A percentile compares a stretch with the other conserved stretches of the same genome.
phyloP scores from a whole-genome alignment of 1,140 invertebrate species.

The Bombyx mori region ASM3026992v2 NC_085116.1:2725501-2726000 shows the following conservation, averaged over 20 bases:
- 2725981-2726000: no score
- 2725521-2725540: no score
- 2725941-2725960: no score
- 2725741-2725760: conserved; percentile 52
- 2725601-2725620: conserved; percentile 63
- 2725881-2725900: no score
- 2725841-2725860: no score
- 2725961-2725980: no score
- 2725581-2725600: conserved; percentile 56
- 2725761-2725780: background rate
- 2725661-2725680: conserved; percentile 72
- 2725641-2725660: conserved; percentile 68
- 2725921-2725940: no score
- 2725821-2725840: no score
- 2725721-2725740: conserved; percentile 64
- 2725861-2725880: no score
- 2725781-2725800: conserved; percentile 10
- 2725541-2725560: no score
- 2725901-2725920: no score
- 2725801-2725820: background rate
- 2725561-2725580: background rate
- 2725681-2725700: conserved; percentile 70
- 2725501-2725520: no score
- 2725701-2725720: conserved; percentile 71
- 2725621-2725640: conserved; percentile 50